Base-by-base conservation (phyloP, 2,797 vertebrate species). In the Galago senegalensis region DNA sequence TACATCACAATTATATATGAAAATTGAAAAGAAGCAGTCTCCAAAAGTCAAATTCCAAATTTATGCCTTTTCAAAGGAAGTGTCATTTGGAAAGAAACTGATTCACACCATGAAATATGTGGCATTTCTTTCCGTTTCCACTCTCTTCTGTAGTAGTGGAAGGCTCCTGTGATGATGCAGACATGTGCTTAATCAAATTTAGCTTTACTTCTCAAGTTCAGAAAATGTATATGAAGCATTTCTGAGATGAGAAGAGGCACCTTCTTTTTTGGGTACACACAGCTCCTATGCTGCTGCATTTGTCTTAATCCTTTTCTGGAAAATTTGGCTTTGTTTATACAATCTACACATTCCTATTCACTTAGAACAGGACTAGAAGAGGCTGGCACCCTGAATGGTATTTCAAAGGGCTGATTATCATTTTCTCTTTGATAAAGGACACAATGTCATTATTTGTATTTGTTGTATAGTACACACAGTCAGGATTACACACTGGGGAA, bases 1-100 rank as follows among this genome's bases (percentile, higher is more conserved):
- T 94, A 95, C 80, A 95, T 96, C 93, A 96, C 56, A 95, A 97
- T 96, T 95, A 94, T 91, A 93, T 94, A 73, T 89, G 85, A 93
- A 97, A 96, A 96, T 95, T 86, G 72, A 95, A 95, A 97, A 85
- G 88, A 93, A 92, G 72, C 61, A 61, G 95, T 96, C 96, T 97
- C 84, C 72, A 89, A 93, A 97, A 97, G 95, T 84, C 84, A 92
- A 96, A 97, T 96, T 95, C 92, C 92, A 91, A 89, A 97, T 95
- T 91, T 97, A 87, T 94, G 89, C 89, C 92, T 96, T 96, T 97
- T 97, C 89, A 97, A 94, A 97, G 89, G 70, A 94, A 96, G 89
- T 91, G 92, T 97, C 97, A 83, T 95, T 97, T 97, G 96, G 95
- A 97, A 96, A 90, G 92, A 97, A 92, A 87, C 87, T 69, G 95